These are phyloP conservation scores for Pitta sordida DNA, from an alignment of 2,113 vertebrate genomes.

Conservation along the genomic window DNA sequence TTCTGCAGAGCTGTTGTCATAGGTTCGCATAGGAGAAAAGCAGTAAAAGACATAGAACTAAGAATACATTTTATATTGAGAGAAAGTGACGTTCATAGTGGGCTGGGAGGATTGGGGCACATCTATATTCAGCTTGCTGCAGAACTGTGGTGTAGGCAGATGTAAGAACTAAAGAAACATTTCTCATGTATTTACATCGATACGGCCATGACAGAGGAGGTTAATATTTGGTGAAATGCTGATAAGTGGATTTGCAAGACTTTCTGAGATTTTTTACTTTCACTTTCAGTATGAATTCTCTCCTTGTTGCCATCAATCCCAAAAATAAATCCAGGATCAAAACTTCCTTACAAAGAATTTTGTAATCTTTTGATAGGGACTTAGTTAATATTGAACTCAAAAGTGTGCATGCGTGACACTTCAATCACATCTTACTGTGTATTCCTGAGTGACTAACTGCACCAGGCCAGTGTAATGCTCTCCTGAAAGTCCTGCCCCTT, in stretches of 20 bases:
- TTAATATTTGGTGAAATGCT: background rate
- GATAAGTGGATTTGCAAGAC: background rate
- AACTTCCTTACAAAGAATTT: background rate
- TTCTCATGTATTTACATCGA: background rate
- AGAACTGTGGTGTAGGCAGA: background rate
- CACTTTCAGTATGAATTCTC: background rate
- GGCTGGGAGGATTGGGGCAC: background rate
- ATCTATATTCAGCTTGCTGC: background rate
- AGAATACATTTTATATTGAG: background rate
- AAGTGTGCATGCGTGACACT: rapidly evolving
- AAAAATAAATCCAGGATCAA: background rate
- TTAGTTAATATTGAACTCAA: background rate
- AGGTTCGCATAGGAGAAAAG: conserved; percentile 1
- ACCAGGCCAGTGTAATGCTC: background rate
- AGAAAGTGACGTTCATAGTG: background rate
- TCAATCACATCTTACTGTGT: background rate
- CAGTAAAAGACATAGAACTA: background rate
- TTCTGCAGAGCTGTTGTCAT: background rate
- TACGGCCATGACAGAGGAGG: background rate
- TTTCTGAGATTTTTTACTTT: background rate
- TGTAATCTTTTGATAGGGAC: background rate
- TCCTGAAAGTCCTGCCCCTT: background rate
- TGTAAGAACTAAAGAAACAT: background rate
- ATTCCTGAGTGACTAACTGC: background rate
- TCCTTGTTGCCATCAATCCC: background rate